Conservation (phyloP, 2,113 vertebrate genomes). For the Felis chaus region DNA sequence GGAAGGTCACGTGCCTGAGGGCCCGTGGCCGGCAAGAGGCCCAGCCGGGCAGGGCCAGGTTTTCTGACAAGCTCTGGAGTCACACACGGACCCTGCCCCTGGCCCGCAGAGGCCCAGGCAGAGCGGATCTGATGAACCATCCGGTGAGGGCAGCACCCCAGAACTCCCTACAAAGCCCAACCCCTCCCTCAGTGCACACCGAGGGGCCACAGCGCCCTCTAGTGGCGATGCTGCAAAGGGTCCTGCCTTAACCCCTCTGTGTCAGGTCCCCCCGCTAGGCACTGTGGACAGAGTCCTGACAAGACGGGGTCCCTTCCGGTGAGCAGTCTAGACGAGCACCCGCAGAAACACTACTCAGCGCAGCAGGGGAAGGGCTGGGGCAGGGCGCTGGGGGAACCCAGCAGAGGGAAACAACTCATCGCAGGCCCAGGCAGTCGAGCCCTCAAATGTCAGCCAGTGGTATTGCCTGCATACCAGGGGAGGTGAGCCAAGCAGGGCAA, state of each 20-base stretch:
- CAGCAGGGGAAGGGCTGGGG: not conserved
- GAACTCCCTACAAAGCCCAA: not conserved
- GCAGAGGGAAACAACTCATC: not conserved
- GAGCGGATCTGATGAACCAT: too few species aligned
- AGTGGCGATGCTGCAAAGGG: not conserved
- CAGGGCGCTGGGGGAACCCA: not conserved
- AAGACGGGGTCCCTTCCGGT: not conserved
- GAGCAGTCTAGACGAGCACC: not conserved
- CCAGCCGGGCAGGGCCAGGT: not conserved
- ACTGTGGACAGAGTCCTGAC: fast-evolving
- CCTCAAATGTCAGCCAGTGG: not conserved
- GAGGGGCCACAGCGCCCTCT: not conserved
- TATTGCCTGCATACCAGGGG: too few species aligned
- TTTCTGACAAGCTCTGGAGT: not conserved
- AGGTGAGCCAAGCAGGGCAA: not conserved
- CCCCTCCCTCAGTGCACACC: not conserved
- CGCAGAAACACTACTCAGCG: not conserved
- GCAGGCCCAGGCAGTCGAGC: too few species aligned
- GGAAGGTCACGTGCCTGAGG: not conserved
- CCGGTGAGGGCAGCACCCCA: too few species aligned
- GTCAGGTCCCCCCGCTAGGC: not conserved
- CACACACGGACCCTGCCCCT: not conserved
- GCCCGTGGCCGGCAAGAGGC: not conserved
- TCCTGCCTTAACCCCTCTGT: not conserved
- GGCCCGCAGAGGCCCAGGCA: not conserved